Base-by-base conservation (phyloP, 2,888 invertebrate genomes). In the Pharmacophagus antenor region DNA sequence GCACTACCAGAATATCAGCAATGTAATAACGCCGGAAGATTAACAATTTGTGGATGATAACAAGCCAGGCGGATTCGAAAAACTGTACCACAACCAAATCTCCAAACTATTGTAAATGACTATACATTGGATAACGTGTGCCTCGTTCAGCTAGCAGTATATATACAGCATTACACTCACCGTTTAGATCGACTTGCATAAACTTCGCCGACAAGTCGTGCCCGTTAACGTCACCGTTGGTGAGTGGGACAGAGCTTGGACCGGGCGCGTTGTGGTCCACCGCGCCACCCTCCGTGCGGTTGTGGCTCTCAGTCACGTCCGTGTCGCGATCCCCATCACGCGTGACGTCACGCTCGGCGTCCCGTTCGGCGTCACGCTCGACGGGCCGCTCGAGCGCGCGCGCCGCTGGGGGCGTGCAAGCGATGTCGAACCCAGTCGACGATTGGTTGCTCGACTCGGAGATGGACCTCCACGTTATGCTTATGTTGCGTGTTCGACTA, bases 391-490 rank as follows among this genome's bases (percentile, higher is more conserved):
- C 53, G 20, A 66, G 70, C 21, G 66, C 60, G 15, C 71, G 67
- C 6, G 68, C 66, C 37, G 73, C 72, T 10, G 74, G 67, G 2
- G 76, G 71, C 21, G 71, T 65, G 65, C 82, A 80, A 37, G 80
- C 70, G 49, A 80, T 65, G 62, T 84, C 84, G 70, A 87, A 81
- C 6, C 84, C 84, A 49, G 79, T 82, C 1, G 85, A 87, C 1
- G 88, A 88, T 48, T 88, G 88, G 75, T 90, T 90, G 69, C 87
- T 87, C 3, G 89, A 90, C 61, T 91, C 91, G 0, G 91, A 91
- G 62, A 91, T 78, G 0, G 91, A 91, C 0, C 91, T 79, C 90
- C 91, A 90, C 0, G 89, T 91, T 62, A 91, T 89, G 73, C 91
- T 91, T 57, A 90, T 83, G 72, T 88, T 85, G 2, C 91, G 76